Conservation (phyloP, 2,113 vertebrate genomes). For the Centropus bengalensis region DNA sequence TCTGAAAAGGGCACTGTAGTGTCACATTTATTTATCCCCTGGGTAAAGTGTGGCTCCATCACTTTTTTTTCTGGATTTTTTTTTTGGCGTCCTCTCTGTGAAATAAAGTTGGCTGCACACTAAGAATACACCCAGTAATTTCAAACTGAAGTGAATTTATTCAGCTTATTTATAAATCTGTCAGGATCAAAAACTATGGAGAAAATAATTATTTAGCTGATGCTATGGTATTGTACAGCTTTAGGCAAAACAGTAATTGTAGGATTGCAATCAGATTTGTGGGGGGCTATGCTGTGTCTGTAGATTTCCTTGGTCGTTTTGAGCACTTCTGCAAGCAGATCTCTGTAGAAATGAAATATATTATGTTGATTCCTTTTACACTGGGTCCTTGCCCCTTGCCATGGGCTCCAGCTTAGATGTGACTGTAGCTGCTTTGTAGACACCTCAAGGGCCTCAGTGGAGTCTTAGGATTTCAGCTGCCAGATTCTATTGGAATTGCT, state of each 20-base stretch:
- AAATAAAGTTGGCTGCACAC: not conserved
- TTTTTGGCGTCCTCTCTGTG: not conserved
- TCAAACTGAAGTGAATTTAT: not conserved
- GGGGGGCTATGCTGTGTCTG: not conserved
- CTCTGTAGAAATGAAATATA: not conserved
- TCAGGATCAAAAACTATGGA: not conserved
- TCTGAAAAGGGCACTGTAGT: conserved; percentile 15
- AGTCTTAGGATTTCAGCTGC: not conserved
- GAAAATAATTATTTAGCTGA: not conserved
- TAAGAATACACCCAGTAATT: not conserved
- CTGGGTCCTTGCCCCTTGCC: not conserved
- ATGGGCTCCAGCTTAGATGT: not conserved
- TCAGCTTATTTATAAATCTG: not conserved
- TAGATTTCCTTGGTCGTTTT: not conserved
- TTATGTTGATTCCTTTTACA: not conserved
- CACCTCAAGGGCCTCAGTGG: not conserved
- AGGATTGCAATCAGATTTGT: not conserved
- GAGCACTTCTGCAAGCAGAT: not conserved
- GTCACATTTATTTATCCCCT: conserved; percentile 26
- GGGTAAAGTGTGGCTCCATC: not conserved
- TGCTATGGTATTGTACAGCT: not conserved
- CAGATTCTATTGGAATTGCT: not conserved
- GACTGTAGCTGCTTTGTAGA: not conserved
- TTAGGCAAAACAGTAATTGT: not conserved
- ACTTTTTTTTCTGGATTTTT: not conserved